These are phyloP conservation scores for Magallana angulata DNA, from an alignment of 1,140 invertebrate genomes.

Conservation along the genomic window DNA sequence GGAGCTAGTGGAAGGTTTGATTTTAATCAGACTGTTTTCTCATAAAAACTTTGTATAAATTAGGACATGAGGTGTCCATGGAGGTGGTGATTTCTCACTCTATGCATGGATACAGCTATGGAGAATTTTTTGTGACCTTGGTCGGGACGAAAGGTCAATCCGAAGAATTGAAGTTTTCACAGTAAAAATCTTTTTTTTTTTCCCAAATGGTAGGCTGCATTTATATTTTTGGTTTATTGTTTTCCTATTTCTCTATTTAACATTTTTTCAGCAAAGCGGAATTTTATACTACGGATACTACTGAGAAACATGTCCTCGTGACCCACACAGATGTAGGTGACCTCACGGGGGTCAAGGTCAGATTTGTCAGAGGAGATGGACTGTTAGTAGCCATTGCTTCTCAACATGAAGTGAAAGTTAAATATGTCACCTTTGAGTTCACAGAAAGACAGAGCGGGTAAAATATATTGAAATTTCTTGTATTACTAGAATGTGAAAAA, in stretches of 20 bases:
- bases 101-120: conserved; percentile 49
- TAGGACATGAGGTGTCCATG: conserved; percentile 62
- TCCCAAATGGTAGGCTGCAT: background rate
- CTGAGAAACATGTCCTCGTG: conserved; percentile 59
- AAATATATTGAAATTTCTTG: background rate
- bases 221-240: background rate
- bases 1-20: too few relatives aligned
- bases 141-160: conserved; percentile 60
- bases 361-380: conserved; percentile 50
- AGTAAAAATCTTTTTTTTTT: conserved; percentile 40
- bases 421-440: conserved; percentile 53
- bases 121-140: conserved; percentile 65
- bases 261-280: conserved; percentile 17
- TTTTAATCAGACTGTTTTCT: too few relatives aligned
- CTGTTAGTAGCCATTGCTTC: conserved; percentile 13
- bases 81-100: conserved; percentile 60
- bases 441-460: conserved; percentile 41
- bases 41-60: too few relatives aligned
- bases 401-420: conserved; percentile 49
- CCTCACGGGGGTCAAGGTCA: conserved; percentile 58
- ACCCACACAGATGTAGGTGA: conserved; percentile 53
- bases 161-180: conserved; percentile 63
- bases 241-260: background rate
- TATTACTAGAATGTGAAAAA: background rate
- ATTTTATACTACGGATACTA: conserved; percentile 50